phyloP scores from a whole-genome alignment of 1,140 invertebrate genomes.

The Chionoecetes opilio region DNA sequence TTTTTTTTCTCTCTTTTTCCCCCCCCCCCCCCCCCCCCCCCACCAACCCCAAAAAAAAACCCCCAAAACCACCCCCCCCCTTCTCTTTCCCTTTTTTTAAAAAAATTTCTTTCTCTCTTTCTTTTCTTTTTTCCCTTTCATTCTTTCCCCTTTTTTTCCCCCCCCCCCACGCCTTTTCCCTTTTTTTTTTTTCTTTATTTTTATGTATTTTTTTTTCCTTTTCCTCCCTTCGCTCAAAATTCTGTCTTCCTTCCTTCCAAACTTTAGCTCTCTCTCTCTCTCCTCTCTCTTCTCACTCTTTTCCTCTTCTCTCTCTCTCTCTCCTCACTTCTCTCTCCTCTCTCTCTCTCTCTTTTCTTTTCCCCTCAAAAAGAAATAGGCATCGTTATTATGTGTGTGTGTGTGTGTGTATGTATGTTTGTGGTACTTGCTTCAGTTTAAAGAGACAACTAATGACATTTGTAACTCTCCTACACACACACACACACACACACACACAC shows the following conservation, averaged over 20 bases:
- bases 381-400: background rate
- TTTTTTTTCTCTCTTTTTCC: background rate
- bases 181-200: background rate
- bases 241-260: background rate
- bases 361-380: background rate
- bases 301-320: background rate
- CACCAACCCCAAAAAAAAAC: background rate
- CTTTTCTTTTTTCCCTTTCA: background rate
- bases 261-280: background rate
- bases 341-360: background rate
- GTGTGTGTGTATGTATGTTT: background rate
- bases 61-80: too few species aligned
- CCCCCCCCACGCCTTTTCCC: background rate
- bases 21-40: conserved; percentile 18
- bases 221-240: background rate
- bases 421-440: background rate
- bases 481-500: too few species aligned
- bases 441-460: too few species aligned
- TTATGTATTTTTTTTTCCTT: background rate
- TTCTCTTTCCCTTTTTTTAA: too few species aligned
- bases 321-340: background rate
- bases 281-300: background rate
- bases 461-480: too few species aligned
- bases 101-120: background rate
- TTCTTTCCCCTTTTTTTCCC: background rate